Conservation (phyloP, 2,113 vertebrate genomes). For the Nicator chloris region DNA sequence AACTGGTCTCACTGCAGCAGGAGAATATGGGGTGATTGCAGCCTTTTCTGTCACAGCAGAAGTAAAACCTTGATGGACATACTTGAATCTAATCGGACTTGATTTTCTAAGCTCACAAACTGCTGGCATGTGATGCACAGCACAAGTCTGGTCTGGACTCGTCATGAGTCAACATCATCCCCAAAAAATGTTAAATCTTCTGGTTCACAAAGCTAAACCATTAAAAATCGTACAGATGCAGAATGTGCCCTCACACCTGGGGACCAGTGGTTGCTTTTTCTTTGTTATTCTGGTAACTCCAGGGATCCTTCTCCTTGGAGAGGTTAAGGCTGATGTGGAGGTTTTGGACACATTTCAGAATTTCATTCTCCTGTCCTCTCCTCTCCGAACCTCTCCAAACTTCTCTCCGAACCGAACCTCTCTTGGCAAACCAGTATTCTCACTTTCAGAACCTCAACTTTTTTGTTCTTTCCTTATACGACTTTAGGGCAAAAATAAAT, state of each 20-base stretch:
- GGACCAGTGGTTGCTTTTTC: neutral
- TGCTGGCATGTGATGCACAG: neutral
- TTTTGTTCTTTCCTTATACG: neutral
- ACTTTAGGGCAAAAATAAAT: neutral
- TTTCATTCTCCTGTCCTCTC: neutral
- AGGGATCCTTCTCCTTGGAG: neutral
- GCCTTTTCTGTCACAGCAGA: neutral
- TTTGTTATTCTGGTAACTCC: neutral
- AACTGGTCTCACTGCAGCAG: neutral
- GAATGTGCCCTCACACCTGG: neutral
- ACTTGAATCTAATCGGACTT: neutral
- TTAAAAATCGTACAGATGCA: neutral
- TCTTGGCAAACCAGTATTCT: neutral
- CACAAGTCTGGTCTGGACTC: neutral
- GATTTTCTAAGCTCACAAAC: neutral
- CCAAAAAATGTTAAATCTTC: neutral
- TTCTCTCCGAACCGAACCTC: too few relatives aligned
- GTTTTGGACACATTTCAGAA: neutral
- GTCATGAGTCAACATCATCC: fast-evolving
- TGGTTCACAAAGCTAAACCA: neutral
- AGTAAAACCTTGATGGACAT: neutral
- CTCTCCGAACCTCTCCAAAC: too few relatives aligned
- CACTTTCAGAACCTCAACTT: neutral
- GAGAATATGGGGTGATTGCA: neutral
- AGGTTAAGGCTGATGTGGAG: neutral